Evolutionary conservation across 2,888 invertebrate genomes (phyloP), one percentile per base, ranked within the genome.

Genomic region (Griposia aprilina): DNA sequence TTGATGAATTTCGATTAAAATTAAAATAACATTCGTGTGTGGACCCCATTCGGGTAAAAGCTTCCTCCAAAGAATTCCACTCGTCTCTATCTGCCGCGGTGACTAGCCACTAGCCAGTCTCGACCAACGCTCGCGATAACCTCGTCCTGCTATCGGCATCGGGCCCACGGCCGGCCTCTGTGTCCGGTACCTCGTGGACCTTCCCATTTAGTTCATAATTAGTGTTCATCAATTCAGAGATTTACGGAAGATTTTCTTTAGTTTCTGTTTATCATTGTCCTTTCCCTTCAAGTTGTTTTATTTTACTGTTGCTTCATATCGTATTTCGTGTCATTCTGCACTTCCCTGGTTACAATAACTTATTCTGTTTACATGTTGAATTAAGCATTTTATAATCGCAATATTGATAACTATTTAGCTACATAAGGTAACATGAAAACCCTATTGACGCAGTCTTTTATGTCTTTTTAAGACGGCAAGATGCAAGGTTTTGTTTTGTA

Each of bases 251-350:
- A 75, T 36, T 30, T n/a, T 74, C 8, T n/a, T 30, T 74, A 30
- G 17, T 52, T 62, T 62, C 23, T n/a, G 23, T 26, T 52, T 55
- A 41, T 52, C n/a, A 23, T 5, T 55, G 73, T 50, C 57, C 23
- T 71, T 57, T 60, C 5, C n/a, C 8, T 62, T 57, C n/a, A 67
- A n/a, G 17, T 82, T 59, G 50, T 71, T 78, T n/a, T 7, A 62
- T 60, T 7, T 60, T 17, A 60, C 20, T 30, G n/a, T 48, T 48
- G 41, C 48, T 41, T 55, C 48, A 13, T 59, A 45, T 52, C 55
- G 41, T 48, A 55, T 63, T 26, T 68, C 41, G 41, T 17, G 30
- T 36, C 26, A 30, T 57, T 55, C 23, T 48, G 36, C 55, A 60
- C 63, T 80, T 60, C 36, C 63, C 41, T 66, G 30, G 1, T 48